Evolutionary conservation across 2,888 invertebrate genomes (phyloP).

Genomic region (Meta bourneti): DNA sequence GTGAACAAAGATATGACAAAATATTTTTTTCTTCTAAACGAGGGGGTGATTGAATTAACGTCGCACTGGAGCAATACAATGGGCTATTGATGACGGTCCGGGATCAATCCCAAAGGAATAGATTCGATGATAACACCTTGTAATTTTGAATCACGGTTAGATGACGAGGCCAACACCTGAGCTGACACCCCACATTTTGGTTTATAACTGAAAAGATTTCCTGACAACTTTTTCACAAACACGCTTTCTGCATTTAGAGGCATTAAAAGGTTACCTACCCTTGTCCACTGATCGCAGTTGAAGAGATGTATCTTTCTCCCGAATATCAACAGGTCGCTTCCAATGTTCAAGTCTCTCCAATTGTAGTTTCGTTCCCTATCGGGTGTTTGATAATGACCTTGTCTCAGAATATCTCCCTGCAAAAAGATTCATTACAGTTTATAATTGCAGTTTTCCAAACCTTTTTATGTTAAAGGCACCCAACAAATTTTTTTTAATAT

Average conservation of each 20-base stretch:
- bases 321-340: conserved; percentile 88
- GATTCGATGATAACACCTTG: no score
- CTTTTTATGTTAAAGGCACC: background rate
- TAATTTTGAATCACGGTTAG: no score
- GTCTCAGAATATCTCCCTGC: conserved; percentile 88
- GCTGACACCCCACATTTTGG: no score
- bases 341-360: conserved; percentile 93
- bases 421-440: conserved; percentile 77
- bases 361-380: conserved; percentile 86
- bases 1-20: background rate
- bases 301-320: conserved; percentile 90
- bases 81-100: no score
- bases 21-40: background rate
- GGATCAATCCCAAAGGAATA: no score
- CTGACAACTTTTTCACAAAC: no score
- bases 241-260: no score
- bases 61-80: no score
- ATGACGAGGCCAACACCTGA: no score
- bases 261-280: conserved; percentile 82
- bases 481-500: no score
- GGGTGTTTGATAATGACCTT: conserved; percentile 88
- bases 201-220: no score
- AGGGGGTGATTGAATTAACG: background rate
- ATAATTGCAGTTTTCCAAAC: background rate
- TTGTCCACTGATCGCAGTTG: conserved; percentile 91